A percentile compares a stretch with the other conserved stretches of the same genome.
Conservation (phyloP, 2,113 vertebrate species). For the Smithornis capensis region DNA sequence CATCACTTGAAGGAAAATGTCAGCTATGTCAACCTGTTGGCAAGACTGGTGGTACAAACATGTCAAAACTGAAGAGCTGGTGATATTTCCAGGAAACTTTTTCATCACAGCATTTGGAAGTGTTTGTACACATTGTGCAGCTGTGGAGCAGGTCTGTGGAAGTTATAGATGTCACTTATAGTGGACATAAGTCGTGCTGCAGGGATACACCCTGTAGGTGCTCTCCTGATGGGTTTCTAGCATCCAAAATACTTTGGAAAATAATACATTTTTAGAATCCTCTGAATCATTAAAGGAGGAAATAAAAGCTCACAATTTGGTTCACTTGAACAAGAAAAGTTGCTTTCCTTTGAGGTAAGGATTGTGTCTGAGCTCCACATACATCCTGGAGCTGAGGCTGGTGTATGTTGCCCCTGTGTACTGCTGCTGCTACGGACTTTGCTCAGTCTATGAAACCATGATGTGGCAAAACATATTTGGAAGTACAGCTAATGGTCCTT, state of each 20-base stretch:
- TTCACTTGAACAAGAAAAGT: not conserved
- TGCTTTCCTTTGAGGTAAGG: not conserved
- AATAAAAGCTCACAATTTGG: not conserved
- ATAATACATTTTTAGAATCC: not conserved
- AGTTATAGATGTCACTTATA: rapidly evolving
- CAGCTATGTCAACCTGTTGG: not conserved
- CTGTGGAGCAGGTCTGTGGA: not conserved
- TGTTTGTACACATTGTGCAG: not conserved
- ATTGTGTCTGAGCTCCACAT: not conserved
- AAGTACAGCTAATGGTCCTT: not conserved
- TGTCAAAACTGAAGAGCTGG: not conserved
- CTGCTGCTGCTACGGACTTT: not conserved
- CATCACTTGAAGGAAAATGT: not conserved
- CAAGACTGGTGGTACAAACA: not conserved
- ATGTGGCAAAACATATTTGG: not conserved
- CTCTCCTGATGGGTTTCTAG: not conserved
- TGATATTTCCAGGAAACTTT: not conserved
- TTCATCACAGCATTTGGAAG: rapidly evolving
- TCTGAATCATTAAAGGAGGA: not conserved
- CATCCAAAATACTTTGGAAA: not conserved
- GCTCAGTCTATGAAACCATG: not conserved
- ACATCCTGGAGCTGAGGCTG: not conserved
- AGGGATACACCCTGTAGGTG: not conserved
- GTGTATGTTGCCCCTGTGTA: not conserved
- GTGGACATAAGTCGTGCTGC: rapidly evolving